Percentiles rank a stretch among this genome's conserved stretches.
Conservation (phyloP, 2,113 vertebrate genomes). For the Antechinus stuartii region DNA sequence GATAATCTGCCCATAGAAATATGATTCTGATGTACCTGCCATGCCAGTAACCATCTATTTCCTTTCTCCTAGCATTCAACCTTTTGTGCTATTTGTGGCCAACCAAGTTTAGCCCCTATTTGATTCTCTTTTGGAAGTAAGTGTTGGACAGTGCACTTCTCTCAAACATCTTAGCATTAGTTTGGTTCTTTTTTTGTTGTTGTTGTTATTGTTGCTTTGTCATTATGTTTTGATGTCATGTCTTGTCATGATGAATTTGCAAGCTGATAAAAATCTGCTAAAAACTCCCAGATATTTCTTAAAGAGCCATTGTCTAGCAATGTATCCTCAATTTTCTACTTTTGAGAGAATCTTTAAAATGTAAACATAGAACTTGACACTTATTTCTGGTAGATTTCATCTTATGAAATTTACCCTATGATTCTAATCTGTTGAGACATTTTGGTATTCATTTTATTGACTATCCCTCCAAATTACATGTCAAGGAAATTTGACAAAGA, state of each 20-base stretch:
- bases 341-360: neutral
- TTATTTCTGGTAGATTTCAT: neutral
- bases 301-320: neutral
- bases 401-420: neutral
- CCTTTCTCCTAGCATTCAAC: neutral
- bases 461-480: neutral
- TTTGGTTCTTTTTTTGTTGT: neutral
- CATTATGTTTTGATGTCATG: neutral
- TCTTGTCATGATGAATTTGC: neutral
- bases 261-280: neutral
- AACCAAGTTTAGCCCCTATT: neutral
- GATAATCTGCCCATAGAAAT: neutral
- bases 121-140: neutral
- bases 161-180: neutral
- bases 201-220: neutral
- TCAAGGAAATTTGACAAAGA: neutral
- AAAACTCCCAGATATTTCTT: neutral
- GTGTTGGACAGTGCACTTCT: neutral
- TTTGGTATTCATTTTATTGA: neutral
- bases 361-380: neutral
- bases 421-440: neutral
- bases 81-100: neutral
- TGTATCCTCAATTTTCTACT: neutral
- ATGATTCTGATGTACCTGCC: neutral
- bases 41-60: neutral